phyloP scores from a whole-genome alignment of 2,797 vertebrate genomes.

The Enteromius mattozi region DNA sequence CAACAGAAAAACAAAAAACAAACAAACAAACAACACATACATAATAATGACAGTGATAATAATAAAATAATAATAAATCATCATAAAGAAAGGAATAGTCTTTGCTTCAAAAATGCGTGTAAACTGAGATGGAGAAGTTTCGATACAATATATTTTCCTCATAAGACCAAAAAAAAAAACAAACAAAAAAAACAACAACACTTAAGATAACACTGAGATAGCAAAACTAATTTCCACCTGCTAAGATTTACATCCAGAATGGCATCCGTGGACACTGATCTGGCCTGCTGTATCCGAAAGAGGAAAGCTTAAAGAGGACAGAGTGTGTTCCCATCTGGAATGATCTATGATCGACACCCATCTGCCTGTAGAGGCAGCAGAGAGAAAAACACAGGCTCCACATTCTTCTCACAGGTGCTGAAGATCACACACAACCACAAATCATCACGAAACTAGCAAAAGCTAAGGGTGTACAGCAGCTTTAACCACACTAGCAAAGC shows the following conservation, averaged over 20 bases:
- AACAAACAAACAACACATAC: too few relatives aligned
- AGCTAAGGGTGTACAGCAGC: slow-evolving; percentile 7
- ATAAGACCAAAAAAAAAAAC: neutral
- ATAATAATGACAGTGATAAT: too few relatives aligned
- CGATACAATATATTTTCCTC: neutral
- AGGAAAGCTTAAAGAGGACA: slow-evolving; percentile 45
- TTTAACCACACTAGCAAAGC: slow-evolving; percentile 37
- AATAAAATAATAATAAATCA: neutral
- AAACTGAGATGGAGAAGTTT: neutral
- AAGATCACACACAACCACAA: slow-evolving; percentile 42
- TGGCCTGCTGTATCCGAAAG: slow-evolving; percentile 33
- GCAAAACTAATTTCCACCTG: slow-evolving; percentile 49
- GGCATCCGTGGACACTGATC: slow-evolving; percentile 29
- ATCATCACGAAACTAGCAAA: slow-evolving; percentile 26
- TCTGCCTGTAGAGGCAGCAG: slow-evolving; percentile 23
- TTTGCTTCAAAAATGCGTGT: neutral
- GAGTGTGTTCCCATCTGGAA: slow-evolving; percentile 17
- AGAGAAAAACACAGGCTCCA: neutral
- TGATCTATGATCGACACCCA: neutral
- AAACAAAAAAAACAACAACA: neutral
- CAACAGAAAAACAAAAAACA: neutral
- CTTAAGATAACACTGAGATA: neutral
- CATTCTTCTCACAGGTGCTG: slow-evolving; percentile 43
- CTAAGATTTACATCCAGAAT: slow-evolving; percentile 29
- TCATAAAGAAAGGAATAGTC: neutral